Conservation (phyloP, 2,797 vertebrate genomes). For the Gephyroberyx darwinii region DNA sequence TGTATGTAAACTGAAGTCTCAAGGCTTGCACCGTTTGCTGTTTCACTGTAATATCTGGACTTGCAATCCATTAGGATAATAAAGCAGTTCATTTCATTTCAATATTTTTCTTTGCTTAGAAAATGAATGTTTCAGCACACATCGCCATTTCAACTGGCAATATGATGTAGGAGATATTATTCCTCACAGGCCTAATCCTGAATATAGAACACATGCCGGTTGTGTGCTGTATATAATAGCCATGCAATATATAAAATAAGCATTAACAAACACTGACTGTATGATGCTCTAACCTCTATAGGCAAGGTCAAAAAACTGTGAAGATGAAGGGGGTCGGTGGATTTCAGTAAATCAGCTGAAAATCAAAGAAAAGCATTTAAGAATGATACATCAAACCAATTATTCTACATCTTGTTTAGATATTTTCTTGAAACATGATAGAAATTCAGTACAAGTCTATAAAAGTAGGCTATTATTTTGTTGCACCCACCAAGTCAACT, state of each 20-base stretch:
- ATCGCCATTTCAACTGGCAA: not conserved
- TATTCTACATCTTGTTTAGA: too few relatives aligned
- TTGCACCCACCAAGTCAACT: not conserved
- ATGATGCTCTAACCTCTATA: not conserved
- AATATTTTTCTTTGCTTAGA: constrained; percentile 10
- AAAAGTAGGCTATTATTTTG: not conserved
- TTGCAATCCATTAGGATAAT: constrained; percentile 5
- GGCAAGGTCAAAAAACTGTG: not conserved
- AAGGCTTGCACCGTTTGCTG: not conserved
- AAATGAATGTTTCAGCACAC: constrained; percentile 28
- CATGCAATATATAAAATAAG: not conserved
- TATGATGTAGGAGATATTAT: not conserved
- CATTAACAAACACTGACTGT: not conserved
- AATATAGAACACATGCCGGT: not conserved
- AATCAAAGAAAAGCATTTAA: not conserved
- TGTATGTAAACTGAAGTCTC: constrained; percentile 39
- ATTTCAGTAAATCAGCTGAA: not conserved
- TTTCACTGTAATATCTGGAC: constrained; percentile 17
- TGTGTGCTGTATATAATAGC: constrained; percentile 27
- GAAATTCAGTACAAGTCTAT: not conserved
- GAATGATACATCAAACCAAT: not conserved
- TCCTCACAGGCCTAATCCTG: not conserved
- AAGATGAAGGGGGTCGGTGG: not conserved
- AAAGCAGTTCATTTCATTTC: not conserved
- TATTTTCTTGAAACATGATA: not conserved